Evolutionary conservation across 2,797 vertebrate species (phyloP).

Genomic region (Numenius phaeopus): DNA sequence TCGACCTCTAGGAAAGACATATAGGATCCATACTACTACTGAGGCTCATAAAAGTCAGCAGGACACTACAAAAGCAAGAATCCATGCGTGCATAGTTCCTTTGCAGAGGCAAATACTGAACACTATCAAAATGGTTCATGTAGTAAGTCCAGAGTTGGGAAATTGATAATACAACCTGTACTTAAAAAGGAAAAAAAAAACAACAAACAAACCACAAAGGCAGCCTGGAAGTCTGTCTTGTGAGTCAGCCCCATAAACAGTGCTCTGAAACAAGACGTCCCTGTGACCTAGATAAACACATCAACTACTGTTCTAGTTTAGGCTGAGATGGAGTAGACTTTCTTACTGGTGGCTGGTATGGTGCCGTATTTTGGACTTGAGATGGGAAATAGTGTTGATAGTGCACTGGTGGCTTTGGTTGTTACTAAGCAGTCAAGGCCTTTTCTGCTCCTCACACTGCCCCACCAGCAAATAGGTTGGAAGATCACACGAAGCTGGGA

Average conservation of each 20-base stretch:
- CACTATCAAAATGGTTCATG: not conserved
- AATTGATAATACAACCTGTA: not conserved
- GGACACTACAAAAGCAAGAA: not conserved
- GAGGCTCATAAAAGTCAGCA: not conserved
- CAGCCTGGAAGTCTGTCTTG: not conserved
- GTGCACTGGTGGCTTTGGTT: not conserved
- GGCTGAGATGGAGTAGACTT: not conserved
- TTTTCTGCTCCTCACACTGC: not conserved
- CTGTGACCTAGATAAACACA: not conserved
- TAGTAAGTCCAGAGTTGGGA: not conserved
- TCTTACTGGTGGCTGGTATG: not conserved
- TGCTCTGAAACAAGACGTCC: not conserved
- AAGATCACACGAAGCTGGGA: not conserved
- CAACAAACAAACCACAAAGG: not conserved
- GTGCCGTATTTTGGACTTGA: not conserved
- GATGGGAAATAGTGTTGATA: not conserved
- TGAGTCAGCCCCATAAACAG: not conserved
- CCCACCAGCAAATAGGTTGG: not conserved
- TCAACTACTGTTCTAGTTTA: not conserved
- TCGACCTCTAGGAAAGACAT: not conserved
- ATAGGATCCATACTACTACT: not conserved
- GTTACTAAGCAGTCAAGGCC: not conserved
- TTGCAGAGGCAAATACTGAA: not conserved
- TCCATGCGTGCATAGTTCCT: rapidly evolving
- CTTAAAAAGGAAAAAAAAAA: not conserved